Evolutionary conservation across 2,797 vertebrate species (phyloP).

Genomic region (Lindbergichthys nudifrons): DNA sequence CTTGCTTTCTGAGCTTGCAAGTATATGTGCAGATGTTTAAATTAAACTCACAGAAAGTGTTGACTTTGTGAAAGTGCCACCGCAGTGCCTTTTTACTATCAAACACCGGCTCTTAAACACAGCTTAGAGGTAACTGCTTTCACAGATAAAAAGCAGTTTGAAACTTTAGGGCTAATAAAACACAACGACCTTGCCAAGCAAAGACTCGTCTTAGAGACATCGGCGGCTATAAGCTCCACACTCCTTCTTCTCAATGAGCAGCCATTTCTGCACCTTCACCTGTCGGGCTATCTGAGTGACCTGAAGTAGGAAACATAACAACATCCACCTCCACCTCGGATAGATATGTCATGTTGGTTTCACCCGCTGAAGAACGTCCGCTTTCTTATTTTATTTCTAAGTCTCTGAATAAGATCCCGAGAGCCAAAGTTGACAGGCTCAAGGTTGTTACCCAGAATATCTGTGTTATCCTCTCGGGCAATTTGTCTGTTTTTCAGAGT

Average conservation of each 20-base stretch:
- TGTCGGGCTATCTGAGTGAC: constrained; percentile 9
- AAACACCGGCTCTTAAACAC: background rate
- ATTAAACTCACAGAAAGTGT: too few relatives aligned
- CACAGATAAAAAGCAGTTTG: constrained; percentile 11
- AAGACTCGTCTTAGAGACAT: constrained; percentile 12
- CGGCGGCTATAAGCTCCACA: background rate
- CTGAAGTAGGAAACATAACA: constrained; percentile 43
- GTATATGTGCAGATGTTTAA: too few relatives aligned
- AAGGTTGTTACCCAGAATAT: constrained; percentile 59
- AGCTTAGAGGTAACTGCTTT: background rate
- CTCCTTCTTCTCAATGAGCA: constrained; percentile 24
- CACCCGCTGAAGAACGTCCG: constrained; percentile 25
- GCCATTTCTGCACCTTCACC: constrained; percentile 25
- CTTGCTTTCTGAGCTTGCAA: too few relatives aligned
- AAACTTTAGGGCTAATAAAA: constrained; percentile 13
- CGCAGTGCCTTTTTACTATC: too few relatives aligned
- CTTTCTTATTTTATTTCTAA: constrained; percentile 43
- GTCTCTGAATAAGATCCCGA: constrained; percentile 24
- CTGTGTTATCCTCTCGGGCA: constrained; percentile 49
- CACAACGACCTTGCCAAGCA: constrained; percentile 12
- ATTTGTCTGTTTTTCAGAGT: constrained; percentile 57
- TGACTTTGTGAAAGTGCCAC: too few relatives aligned
- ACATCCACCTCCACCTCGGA: constrained; percentile 43
- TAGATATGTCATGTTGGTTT: constrained; percentile 67
- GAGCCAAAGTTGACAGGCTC: constrained; percentile 53